Percentiles rank a stretch among this genome's conserved stretches.
Evolutionary conservation across 2,113 vertebrate species (phyloP).

Genomic region (Struthidea cinerea): DNA sequence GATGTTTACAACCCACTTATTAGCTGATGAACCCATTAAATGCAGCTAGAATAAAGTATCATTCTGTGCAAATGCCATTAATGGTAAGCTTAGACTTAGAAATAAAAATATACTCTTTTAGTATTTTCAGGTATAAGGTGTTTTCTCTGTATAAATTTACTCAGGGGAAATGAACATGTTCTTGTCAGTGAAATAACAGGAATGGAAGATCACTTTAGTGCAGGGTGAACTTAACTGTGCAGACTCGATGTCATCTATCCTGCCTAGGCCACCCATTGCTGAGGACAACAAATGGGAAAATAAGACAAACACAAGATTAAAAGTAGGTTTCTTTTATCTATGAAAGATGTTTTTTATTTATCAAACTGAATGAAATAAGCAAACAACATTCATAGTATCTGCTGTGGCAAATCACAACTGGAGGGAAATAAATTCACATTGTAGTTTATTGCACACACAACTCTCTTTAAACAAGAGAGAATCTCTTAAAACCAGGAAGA

Average conservation of each 20-base stretch:
- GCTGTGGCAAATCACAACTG: neutral
- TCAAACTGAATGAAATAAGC: neutral
- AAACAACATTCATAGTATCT: neutral
- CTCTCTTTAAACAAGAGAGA: neutral
- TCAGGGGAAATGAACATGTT: neutral
- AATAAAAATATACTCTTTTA: neutral
- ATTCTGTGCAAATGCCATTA: neutral
- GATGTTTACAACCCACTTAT: slow-evolving; percentile 36
- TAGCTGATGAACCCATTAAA: slow-evolving; percentile 42
- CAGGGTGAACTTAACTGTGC: neutral
- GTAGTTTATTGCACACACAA: neutral
- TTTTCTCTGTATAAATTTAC: neutral
- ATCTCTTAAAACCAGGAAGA: neutral
- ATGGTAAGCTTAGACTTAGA: neutral
- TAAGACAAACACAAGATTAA: neutral
- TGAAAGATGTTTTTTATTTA: neutral
- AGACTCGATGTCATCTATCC: neutral
- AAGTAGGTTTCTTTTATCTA: neutral
- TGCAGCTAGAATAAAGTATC: slow-evolving; percentile 9
- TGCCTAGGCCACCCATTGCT: neutral
- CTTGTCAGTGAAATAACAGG: neutral
- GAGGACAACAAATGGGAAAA: neutral
- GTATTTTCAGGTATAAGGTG: neutral
- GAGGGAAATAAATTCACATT: neutral
- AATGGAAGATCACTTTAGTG: neutral